Conservation (phyloP, 2,113 vertebrate genomes). For the Clinocottus analis region DNA sequence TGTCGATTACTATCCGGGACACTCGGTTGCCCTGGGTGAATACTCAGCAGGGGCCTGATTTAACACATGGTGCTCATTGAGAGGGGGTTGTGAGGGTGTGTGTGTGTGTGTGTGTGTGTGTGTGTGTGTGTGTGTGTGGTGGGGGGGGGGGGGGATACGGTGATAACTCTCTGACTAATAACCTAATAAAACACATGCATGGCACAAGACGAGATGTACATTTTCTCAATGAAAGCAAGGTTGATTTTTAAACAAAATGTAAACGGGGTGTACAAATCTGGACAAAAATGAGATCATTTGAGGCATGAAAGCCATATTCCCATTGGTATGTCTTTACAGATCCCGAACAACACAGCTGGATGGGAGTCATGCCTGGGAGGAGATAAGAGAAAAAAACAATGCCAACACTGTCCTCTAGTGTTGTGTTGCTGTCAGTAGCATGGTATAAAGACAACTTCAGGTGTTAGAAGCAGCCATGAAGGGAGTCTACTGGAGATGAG, state of each 20-base stretch:
- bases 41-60: conserved; percentile 54
- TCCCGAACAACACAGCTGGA: conserved; percentile 9
- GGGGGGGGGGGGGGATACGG: conserved; percentile 4
- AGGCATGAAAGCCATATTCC: background rate
- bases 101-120: no score
- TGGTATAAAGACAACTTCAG: background rate
- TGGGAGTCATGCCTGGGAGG: background rate
- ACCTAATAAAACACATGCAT: conserved; percentile 5
- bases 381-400: background rate
- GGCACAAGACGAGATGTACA: background rate
- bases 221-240: background rate
- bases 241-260: no score
- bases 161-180: conserved; percentile 25
- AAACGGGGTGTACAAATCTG: no score
- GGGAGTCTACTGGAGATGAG: background rate
- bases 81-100: no score
- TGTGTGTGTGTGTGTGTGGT: no score
- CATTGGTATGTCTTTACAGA: background rate
- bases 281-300: background rate
- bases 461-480: background rate
- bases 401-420: conserved; percentile 74
- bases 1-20: conserved; percentile 71
- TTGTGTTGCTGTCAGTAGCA: conserved; percentile 5
- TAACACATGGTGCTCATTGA: conserved; percentile 43
- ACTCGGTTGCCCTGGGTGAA: conserved; percentile 68